Evolutionary conservation across 1,140 invertebrate species (phyloP).

Genomic region (Andricus grossulariae): DNA sequence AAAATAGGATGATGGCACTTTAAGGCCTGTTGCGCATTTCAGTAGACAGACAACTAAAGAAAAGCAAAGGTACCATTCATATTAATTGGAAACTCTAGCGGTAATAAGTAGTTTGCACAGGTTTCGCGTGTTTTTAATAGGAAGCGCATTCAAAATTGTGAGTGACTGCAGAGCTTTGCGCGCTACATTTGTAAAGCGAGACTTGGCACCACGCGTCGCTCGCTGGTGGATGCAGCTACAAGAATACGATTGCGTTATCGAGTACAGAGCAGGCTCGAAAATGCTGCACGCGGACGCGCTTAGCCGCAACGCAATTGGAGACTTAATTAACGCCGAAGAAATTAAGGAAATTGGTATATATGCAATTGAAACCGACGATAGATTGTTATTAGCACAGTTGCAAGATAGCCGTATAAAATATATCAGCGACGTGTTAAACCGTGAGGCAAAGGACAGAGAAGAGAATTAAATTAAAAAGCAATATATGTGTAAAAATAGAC

Average conservation of each 20-base stretch:
- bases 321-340: background rate
- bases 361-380: background rate
- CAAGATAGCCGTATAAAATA: too few relatives aligned
- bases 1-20: constrained; percentile 37
- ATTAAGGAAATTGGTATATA: background rate
- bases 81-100: constrained; percentile 67
- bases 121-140: constrained; percentile 63
- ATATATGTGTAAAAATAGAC: background rate
- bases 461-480: background rate
- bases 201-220: background rate
- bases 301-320: background rate
- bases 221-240: background rate
- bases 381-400: background rate
- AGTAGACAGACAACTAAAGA: constrained; percentile 54
- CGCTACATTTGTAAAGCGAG: background rate
- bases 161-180: constrained; percentile 59
- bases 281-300: background rate
- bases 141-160: constrained; percentile 61
- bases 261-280: background rate
- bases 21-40: constrained; percentile 58
- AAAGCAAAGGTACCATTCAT: constrained; percentile 56
- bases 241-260: background rate
- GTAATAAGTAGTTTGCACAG: constrained; percentile 54
- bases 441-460: background rate
- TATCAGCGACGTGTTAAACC: too few relatives aligned